Evolutionary conservation across 2,797 vertebrate species (phyloP).

Genomic region (Sebastes flavidus): DNA sequence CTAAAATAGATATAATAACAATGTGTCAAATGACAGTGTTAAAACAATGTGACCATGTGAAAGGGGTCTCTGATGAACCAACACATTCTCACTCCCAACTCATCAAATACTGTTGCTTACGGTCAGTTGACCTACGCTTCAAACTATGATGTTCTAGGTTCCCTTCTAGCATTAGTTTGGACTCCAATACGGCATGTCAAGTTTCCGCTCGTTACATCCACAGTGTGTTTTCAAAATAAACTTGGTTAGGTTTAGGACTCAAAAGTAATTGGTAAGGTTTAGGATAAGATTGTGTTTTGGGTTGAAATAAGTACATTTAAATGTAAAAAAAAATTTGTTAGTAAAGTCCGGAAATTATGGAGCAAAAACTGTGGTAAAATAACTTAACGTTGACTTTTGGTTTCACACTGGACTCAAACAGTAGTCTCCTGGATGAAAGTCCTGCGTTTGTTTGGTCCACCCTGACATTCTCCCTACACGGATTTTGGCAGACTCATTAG

Average conservation of each 20-base stretch:
- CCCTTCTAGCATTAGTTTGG: accelerated
- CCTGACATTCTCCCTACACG: too few relatives aligned
- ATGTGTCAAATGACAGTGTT: background rate
- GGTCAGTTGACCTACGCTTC: background rate
- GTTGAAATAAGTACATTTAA: background rate
- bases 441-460: background rate
- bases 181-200: background rate
- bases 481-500: too few relatives aligned
- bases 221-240: background rate
- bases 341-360: background rate
- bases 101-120: background rate
- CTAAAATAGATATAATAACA: background rate
- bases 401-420: background rate
- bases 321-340: background rate
- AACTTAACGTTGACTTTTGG: background rate
- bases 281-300: background rate
- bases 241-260: background rate
- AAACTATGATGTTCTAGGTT: background rate
- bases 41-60: background rate
- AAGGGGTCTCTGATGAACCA: background rate
- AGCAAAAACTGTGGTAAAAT: background rate
- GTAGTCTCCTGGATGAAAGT: background rate
- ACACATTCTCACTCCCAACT: background rate
- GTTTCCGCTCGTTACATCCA: background rate
- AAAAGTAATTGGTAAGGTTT: too few relatives aligned